phyloP scores from a whole-genome alignment of 2,888 invertebrate species.

The Liodrosophila aerea region DNA sequence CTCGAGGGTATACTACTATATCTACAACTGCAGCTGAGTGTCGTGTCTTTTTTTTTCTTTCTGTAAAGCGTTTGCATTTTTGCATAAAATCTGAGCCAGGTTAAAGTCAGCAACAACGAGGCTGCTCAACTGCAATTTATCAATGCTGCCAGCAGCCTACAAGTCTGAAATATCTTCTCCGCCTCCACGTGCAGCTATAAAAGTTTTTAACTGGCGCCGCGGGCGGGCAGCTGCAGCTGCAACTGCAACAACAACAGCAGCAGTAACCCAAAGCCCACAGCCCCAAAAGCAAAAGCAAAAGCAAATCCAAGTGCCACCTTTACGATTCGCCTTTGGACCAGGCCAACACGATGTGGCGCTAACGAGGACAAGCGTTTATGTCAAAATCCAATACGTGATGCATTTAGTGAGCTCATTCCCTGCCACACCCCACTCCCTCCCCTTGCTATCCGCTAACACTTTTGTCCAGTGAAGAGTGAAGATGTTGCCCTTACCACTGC shows the following conservation, averaged over 20 bases:
- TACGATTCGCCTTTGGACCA: slow-evolving; percentile 27
- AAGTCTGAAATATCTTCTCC: slow-evolving; percentile 36
- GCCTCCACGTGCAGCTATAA: slow-evolving; percentile 40
- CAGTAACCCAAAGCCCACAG: background rate
- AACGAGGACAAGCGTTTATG: slow-evolving; percentile 79
- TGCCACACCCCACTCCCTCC: slow-evolving; percentile 6
- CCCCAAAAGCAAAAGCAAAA: slow-evolving; percentile 18
- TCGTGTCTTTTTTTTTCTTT: slow-evolving; percentile 2
- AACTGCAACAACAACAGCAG: background rate
- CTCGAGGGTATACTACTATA: slow-evolving; percentile 65
- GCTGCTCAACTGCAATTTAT: slow-evolving; percentile 62
- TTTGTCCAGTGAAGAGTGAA: slow-evolving; percentile 4
- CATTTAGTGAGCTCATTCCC: slow-evolving; percentile 58
- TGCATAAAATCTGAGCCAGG: slow-evolving; percentile 68
- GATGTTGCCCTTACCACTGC: slow-evolving; percentile 5
- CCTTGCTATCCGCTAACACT: background rate
- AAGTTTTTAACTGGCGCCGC: slow-evolving; percentile 65
- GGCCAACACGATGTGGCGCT: slow-evolving; percentile 74
- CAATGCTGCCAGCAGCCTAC: slow-evolving; percentile 61
- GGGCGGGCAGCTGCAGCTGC: slow-evolving; percentile 46
- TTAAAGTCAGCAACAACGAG: slow-evolving; percentile 40
- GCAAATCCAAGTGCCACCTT: slow-evolving; percentile 41
- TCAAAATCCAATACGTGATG: slow-evolving; percentile 79
- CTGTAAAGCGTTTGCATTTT: slow-evolving; percentile 38
- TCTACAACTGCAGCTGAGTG: slow-evolving; percentile 41